Percentiles rank a stretch among this genome's conserved stretches.
Evolutionary conservation across 2,113 vertebrate species (phyloP).

Genomic region (Siniperca knerii): DNA sequence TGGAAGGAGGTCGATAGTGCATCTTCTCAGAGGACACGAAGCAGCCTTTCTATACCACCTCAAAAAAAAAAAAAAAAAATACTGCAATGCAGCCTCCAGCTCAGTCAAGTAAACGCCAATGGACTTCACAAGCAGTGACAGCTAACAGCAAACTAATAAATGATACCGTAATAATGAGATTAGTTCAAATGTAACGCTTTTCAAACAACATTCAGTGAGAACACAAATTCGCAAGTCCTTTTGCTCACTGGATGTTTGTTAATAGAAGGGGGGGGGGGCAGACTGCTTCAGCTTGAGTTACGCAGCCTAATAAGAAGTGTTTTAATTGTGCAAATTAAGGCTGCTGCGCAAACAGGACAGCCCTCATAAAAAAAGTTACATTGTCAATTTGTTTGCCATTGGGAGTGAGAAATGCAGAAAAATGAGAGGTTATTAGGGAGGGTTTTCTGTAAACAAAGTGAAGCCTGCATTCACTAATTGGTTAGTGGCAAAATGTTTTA

Average conservation of each 20-base stretch:
- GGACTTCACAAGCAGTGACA: slow-evolving; percentile 57
- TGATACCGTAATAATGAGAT: slow-evolving; percentile 45
- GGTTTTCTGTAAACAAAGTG: slow-evolving; percentile 58
- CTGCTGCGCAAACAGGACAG: slow-evolving; percentile 50
- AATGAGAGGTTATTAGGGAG: slow-evolving; percentile 44
- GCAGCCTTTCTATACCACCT: slow-evolving; percentile 44
- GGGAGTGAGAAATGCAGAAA: slow-evolving; percentile 42
- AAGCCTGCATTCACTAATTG: slow-evolving; percentile 57
- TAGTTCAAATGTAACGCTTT: slow-evolving; percentile 51
- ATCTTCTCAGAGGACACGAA: slow-evolving; percentile 64
- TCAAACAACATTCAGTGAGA: slow-evolving; percentile 41
- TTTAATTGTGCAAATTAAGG: slow-evolving; percentile 74
- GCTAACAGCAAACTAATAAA: slow-evolving; percentile 54
- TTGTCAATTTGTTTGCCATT: slow-evolving; percentile 58
- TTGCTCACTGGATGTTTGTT: slow-evolving; percentile 51
- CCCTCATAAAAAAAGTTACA: slow-evolving; percentile 45
- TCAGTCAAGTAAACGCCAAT: slow-evolving; percentile 34
- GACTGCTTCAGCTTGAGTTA: slow-evolving; percentile 66
- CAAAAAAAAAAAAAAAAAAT: slow-evolving; percentile 5
- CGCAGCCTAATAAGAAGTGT: slow-evolving; percentile 62
- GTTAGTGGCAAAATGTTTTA: slow-evolving; percentile 52
- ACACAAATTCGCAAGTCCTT: slow-evolving; percentile 52
- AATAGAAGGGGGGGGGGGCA: slow-evolving; percentile 27
- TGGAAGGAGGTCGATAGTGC: slow-evolving; percentile 65
- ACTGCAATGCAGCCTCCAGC: slow-evolving; percentile 77